phyloP scores from a whole-genome alignment of 2,113 vertebrate species.

The Ceratotherium simum region DNA sequence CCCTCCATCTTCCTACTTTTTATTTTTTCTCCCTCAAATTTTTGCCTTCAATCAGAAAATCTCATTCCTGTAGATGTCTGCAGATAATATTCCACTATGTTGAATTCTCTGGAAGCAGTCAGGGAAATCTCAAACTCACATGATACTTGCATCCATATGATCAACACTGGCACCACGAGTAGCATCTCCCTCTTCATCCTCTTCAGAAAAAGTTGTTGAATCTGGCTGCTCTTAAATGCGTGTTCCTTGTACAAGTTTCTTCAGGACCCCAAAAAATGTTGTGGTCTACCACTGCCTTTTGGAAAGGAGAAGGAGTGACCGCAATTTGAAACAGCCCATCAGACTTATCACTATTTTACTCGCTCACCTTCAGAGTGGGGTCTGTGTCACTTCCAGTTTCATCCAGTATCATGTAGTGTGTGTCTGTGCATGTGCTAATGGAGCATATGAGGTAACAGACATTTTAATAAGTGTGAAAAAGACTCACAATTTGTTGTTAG shows the following conservation, averaged over 20 bases:
- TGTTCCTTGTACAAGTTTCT: neutral
- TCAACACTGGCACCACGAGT: neutral
- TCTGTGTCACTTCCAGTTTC: neutral
- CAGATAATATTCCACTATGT: neutral
- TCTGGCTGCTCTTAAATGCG: neutral
- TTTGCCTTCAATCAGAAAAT: neutral
- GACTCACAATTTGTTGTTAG: neutral
- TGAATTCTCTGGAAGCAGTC: neutral
- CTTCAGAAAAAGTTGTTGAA: neutral
- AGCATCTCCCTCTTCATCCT: neutral
- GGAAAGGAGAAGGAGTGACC: neutral
- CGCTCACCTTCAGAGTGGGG: neutral
- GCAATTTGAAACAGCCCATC: neutral
- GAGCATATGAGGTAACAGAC: neutral
- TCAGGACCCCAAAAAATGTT: neutral
- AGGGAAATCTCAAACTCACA: constrained; percentile 39
- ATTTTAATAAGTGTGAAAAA: neutral
- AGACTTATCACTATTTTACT: neutral
- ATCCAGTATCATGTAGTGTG: neutral
- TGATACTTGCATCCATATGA: constrained; percentile 21
- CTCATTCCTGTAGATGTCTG: neutral
- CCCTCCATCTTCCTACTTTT: neutral
- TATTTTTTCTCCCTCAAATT: neutral
- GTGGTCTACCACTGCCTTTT: neutral
- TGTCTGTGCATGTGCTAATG: neutral